These are phyloP conservation scores for Clivina fossor DNA, from an alignment of 2,888 invertebrate species.

Conservation along the genomic window DNA sequence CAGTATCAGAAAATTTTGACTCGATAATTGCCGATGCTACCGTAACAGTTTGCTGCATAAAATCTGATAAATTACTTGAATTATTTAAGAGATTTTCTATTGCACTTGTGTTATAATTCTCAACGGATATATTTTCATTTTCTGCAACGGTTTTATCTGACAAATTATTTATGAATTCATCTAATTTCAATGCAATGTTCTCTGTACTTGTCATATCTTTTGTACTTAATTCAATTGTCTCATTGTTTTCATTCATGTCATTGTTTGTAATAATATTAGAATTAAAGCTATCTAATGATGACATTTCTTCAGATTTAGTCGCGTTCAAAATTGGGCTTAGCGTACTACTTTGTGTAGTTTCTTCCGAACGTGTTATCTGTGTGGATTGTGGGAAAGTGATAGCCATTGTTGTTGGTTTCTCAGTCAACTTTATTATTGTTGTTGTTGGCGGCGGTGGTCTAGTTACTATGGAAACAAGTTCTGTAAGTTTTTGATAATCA, in stretches of 20 bases:
- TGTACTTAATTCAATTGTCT: too few relatives aligned
- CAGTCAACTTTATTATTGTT: conserved; percentile 15
- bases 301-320: neutral
- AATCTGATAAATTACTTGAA: conserved; percentile 5
- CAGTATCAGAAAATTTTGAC: conserved; percentile 9
- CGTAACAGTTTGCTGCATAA: conserved; percentile 18
- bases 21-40: conserved; percentile 21
- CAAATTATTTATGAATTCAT: conserved; percentile 20
- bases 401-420: conserved; percentile 20
- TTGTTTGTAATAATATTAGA: too few relatives aligned
- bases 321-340: neutral
- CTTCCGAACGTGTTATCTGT: conserved; percentile 23
- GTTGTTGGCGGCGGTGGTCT: conserved; percentile 16
- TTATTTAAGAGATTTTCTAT: conserved; percentile 15
- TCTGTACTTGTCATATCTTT: too few relatives aligned
- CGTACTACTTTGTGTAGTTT: conserved; percentile 26
- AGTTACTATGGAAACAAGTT: conserved; percentile 26
- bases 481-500: conserved; percentile 25
- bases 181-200: conserved; percentile 11
- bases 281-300: conserved; percentile 15
- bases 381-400: conserved; percentile 30
- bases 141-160: conserved; percentile 6
- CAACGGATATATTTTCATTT: conserved; percentile 17
- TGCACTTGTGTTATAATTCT: conserved; percentile 21
- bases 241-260: too few relatives aligned